Percentiles rank a stretch among this genome's conserved stretches.
Evolutionary conservation across 2,113 vertebrate species (phyloP).

Genomic region (Haplochromis vanheusdeni): DNA sequence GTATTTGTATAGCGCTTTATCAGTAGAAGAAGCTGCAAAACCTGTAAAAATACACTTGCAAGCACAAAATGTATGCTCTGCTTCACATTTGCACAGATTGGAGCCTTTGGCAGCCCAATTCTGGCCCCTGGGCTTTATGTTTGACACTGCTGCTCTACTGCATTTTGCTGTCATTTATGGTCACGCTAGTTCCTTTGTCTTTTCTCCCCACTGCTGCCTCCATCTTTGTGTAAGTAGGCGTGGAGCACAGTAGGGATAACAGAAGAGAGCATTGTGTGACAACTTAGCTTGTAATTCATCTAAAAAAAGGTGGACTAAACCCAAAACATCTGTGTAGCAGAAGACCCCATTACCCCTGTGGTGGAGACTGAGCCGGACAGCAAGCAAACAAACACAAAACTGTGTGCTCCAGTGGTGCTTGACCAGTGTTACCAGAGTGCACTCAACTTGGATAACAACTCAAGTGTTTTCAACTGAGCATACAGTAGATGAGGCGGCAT

Average conservation of each 20-base stretch:
- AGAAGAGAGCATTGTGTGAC: not conserved
- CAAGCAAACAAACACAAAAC: not conserved
- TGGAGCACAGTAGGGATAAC: not conserved
- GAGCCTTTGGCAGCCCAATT: not conserved
- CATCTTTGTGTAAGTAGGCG: not conserved
- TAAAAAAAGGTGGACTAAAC: not conserved
- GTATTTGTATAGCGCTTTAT: not conserved
- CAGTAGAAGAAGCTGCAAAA: not conserved
- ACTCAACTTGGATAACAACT: not conserved
- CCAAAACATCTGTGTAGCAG: not conserved
- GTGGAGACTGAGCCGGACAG: not conserved
- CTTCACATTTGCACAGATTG: not conserved
- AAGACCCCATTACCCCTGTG: not conserved
- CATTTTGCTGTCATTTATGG: not conserved
- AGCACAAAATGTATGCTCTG: not conserved
- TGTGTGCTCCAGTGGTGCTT: not conserved
- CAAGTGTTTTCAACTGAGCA: not conserved
- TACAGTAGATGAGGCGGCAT: not conserved
- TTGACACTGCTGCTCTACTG: not conserved
- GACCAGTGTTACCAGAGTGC: not conserved
- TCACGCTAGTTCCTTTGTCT: not conserved
- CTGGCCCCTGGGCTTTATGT: not conserved
- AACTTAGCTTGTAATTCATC: not conserved
- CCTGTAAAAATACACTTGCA: not conserved
- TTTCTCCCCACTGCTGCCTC: not conserved